Evolutionary conservation across 2,888 invertebrate species (phyloP).

Genomic region (Rugalucina vietnamica): DNA sequence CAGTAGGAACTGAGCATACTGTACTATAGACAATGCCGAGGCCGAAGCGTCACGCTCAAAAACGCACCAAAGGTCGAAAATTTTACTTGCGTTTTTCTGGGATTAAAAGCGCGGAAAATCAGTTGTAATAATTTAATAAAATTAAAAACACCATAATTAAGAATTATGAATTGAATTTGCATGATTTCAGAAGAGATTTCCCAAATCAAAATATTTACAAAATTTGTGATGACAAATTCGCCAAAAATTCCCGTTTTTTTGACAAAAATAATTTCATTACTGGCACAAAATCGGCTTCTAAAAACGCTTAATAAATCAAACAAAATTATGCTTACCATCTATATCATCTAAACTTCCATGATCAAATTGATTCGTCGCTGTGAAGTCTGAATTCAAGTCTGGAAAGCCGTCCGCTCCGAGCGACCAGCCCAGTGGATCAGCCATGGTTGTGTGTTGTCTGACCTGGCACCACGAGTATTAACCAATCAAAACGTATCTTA

Average conservation of each 20-base stretch:
- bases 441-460: slow-evolving; percentile 58
- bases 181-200: no score
- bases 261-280: background rate
- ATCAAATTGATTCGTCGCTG: slow-evolving; percentile 70
- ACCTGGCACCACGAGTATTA: slow-evolving; percentile 53
- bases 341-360: slow-evolving; percentile 72
- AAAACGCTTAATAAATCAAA: background rate
- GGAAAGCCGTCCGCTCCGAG: slow-evolving; percentile 68
- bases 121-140: no score
- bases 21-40: no score
- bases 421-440: slow-evolving; percentile 58
- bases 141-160: no score
- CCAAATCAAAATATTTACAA: background rate
- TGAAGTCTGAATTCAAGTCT: slow-evolving; percentile 73
- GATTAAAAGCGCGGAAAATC: no score
- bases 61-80: no score
- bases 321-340: slow-evolving; percentile 75
- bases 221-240: background rate
- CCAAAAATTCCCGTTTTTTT: background rate
- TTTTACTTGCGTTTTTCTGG: no score
- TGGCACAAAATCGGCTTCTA: background rate
- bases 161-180: no score
- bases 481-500: slow-evolving; percentile 56
- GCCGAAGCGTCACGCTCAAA: no score
- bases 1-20: no score